A percentile compares a stretch with the other conserved stretches of the same genome.
These are phyloP conservation scores for Nesospiza acunhae DNA, from an alignment of 2,113 vertebrate genomes.

Conservation along the genomic window DNA sequence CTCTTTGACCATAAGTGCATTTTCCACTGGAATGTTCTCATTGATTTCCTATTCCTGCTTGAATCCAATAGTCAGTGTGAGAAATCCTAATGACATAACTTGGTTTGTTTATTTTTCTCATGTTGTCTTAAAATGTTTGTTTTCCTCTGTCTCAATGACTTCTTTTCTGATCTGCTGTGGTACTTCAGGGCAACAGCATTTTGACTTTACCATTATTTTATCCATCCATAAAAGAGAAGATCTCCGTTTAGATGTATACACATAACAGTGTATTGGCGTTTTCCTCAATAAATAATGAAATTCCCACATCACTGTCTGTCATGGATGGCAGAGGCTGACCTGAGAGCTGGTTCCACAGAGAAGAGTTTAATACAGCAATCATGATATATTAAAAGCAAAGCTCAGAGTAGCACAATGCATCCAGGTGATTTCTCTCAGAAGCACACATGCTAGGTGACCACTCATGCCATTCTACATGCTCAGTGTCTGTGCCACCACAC, in stretches of 20 bases:
- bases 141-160: background rate
- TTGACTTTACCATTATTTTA: background rate
- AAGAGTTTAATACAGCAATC: background rate
- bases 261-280: background rate
- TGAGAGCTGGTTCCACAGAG: background rate
- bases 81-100: background rate
- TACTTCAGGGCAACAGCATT: background rate
- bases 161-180: background rate
- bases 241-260: background rate
- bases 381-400: background rate
- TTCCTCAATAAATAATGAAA: background rate
- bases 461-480: too few species aligned
- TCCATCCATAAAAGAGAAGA: background rate
- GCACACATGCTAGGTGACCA: background rate
- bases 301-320: background rate
- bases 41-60: background rate
- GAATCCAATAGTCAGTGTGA: background rate
- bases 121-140: background rate
- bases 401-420: background rate
- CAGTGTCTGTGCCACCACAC: background rate
- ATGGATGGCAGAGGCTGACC: fast-evolving
- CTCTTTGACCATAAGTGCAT: background rate
- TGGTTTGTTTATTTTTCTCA: background rate
- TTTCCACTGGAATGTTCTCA: background rate
- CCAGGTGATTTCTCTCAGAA: background rate